Evolutionary conservation across 2,113 vertebrate species (phyloP).

Genomic region (Brevimyrus niger): DNA sequence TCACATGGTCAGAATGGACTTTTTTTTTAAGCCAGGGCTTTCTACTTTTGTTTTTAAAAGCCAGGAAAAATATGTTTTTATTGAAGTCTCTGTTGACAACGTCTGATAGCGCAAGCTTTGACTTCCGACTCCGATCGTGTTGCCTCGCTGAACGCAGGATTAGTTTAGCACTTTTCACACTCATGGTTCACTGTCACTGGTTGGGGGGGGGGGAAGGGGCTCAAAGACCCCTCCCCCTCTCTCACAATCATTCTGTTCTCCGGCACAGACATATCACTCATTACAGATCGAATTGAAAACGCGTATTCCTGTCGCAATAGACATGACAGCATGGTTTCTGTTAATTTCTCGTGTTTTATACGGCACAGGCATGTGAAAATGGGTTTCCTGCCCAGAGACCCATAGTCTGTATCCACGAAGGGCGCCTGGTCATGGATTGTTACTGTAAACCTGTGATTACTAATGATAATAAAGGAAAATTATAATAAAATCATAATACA

Average conservation of each 20-base stretch:
- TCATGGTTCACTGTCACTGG: not conserved
- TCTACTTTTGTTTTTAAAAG: not conserved
- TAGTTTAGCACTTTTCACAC: not conserved
- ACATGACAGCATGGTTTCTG: constrained; percentile 37
- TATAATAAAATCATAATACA: constrained; percentile 40
- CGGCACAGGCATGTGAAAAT: constrained; percentile 42
- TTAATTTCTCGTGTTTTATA: constrained; percentile 40
- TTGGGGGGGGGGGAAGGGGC: too few species aligned
- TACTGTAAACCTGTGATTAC: constrained; percentile 33
- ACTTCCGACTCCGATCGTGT: not conserved
- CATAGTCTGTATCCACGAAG: constrained; percentile 38
- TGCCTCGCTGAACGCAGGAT: not conserved
- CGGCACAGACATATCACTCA: not conserved
- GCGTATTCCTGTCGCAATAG: constrained; percentile 21
- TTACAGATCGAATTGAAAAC: not conserved
- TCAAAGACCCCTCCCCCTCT: too few species aligned
- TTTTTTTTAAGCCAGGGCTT: not conserved
- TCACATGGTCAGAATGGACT: not conserved
- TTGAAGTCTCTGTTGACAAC: not conserved
- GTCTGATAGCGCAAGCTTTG: not conserved
- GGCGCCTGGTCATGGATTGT: constrained; percentile 52
- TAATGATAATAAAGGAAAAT: constrained; percentile 33
- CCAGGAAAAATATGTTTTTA: not conserved
- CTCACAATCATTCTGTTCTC: not conserved
- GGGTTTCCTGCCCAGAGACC: constrained; percentile 18